Percentiles rank a stretch among this genome's conserved stretches.
phyloP scores from a whole-genome alignment of 2,888 invertebrate genomes.

The Dicyrtomina minuta region DNA sequence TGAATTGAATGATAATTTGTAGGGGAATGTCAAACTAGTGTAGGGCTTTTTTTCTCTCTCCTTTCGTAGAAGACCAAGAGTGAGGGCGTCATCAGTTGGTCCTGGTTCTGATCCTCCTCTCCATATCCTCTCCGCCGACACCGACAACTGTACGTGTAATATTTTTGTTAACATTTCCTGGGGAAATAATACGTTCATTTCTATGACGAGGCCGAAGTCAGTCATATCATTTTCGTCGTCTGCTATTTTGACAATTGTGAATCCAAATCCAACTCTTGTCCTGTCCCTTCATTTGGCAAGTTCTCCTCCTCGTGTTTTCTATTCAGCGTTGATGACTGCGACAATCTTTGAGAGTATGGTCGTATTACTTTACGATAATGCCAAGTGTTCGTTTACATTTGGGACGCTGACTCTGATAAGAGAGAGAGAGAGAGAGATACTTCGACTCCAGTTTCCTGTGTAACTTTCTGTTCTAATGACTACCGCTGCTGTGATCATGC shows the following conservation, averaged over 20 bases:
- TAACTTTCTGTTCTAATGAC: constrained; percentile 11
- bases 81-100: too few species aligned
- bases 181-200: not conserved
- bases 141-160: not conserved
- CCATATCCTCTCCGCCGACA: not conserved
- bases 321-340: constrained; percentile 24
- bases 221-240: constrained; percentile 1
- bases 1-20: too few species aligned
- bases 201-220: not conserved
- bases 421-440: not conserved
- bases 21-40: too few species aligned
- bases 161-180: not conserved
- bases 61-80: not conserved
- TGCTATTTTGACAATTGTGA: not conserved
- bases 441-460: constrained; percentile 2
- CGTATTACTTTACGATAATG: constrained; percentile 29
- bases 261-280: not conserved
- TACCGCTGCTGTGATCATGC: constrained; percentile 1
- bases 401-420: constrained; percentile 15
- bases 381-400: constrained; percentile 17
- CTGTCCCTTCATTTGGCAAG: constrained; percentile 1
- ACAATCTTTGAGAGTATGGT: constrained; percentile 21
- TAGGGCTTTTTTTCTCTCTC: not conserved
- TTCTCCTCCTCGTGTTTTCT: constrained; percentile 1
- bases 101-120: not conserved